Evolutionary conservation across 2,113 vertebrate genomes (phyloP).

Genomic region (Coturnix japonica): DNA sequence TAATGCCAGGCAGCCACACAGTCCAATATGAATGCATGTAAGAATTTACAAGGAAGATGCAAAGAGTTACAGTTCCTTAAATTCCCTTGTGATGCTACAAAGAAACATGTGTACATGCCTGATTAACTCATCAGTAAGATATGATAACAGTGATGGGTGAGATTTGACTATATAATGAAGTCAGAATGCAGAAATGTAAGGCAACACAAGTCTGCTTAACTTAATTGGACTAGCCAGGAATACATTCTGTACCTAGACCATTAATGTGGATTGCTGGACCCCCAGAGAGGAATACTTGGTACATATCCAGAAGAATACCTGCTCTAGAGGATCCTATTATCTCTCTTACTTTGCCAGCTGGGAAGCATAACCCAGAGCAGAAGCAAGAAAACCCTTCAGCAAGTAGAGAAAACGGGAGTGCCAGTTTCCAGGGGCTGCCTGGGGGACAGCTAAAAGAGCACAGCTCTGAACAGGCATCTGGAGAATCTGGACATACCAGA

Average conservation of each 20-base stretch:
- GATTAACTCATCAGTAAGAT: not conserved
- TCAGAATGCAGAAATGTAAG: not conserved
- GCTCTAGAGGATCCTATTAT: not conserved
- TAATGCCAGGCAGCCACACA: not conserved
- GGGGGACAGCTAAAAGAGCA: not conserved
- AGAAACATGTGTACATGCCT: not conserved
- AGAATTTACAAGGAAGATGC: not conserved
- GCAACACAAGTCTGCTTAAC: not conserved
- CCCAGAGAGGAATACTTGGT: not conserved
- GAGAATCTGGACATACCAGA: not conserved
- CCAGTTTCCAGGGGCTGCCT: not conserved
- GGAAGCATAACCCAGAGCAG: not conserved
- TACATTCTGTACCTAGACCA: not conserved
- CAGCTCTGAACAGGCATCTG: not conserved
- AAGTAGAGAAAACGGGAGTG: not conserved
- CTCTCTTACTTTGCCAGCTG: not conserved
- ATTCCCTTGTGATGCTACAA: not conserved
- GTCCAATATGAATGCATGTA: not conserved
- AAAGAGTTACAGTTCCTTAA: not conserved
- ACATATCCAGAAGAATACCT: not conserved
- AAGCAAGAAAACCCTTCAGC: not conserved
- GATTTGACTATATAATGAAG: not conserved
- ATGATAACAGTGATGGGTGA: not conserved
- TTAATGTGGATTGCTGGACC: not conserved
- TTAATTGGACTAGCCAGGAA: not conserved